Evolutionary conservation across 2,113 vertebrate species (phyloP).

Genomic region (Tyto alba): DNA sequence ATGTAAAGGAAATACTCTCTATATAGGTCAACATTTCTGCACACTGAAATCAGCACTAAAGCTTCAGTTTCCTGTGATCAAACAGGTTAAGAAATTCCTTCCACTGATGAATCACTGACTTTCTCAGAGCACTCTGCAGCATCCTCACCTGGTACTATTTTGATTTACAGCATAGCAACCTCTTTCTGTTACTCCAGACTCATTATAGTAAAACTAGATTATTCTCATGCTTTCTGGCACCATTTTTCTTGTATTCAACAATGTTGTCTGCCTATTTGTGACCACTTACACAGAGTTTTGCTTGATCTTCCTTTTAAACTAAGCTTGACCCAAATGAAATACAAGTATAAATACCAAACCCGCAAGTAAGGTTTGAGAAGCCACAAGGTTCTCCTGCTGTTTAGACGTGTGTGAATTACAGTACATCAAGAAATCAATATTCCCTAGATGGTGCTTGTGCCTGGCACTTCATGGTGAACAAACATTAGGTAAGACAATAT

Average conservation of each 20-base stretch:
- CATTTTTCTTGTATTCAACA: not conserved
- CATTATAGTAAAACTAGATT: not conserved
- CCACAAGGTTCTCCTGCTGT: conserved; percentile 52
- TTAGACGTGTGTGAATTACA: conserved; percentile 67
- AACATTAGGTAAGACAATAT: conserved; percentile 69
- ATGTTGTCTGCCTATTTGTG: not conserved
- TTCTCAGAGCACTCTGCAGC: not conserved
- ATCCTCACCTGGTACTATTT: not conserved
- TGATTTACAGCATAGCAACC: not conserved
- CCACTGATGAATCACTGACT: not conserved
- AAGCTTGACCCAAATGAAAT: not conserved
- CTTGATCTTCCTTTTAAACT: not conserved
- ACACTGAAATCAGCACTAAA: not conserved
- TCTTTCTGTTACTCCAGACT: not conserved
- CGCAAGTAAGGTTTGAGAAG: conserved; percentile 31
- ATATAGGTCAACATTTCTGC: not conserved
- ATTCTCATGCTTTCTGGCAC: not conserved
- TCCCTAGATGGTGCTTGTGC: conserved; percentile 63
- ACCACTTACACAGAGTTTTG: not conserved
- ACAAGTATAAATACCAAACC: conserved; percentile 19
- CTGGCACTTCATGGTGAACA: conserved; percentile 70
- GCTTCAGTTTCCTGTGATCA: not conserved
- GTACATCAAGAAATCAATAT: conserved; percentile 71
- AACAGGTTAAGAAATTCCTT: not conserved
- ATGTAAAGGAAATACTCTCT: not conserved